Evolutionary conservation across 2,888 invertebrate genomes (phyloP).

Genomic region (Blastobasis lacticolella): DNA sequence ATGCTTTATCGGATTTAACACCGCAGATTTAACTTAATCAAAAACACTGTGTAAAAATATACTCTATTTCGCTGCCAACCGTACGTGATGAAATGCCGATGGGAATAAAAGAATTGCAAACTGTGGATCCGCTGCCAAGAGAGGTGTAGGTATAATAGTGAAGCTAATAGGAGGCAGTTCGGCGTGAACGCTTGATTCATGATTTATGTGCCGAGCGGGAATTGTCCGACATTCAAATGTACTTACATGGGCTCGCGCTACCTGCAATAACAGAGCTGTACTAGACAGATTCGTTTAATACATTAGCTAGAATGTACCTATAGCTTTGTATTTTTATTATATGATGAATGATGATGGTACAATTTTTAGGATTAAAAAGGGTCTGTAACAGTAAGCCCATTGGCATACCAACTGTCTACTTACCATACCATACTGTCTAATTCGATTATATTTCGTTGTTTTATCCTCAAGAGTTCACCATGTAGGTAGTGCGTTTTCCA

Average conservation of each 20-base stretch:
- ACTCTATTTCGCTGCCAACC: conserved; percentile 15
- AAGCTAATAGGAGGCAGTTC: conserved; percentile 24
- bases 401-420: too few relatives aligned
- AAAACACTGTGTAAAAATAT: conserved; percentile 5
- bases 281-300: conserved; percentile 1
- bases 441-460: too few relatives aligned
- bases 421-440: too few relatives aligned
- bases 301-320: not conserved
- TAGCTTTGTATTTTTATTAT: not conserved
- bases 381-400: too few relatives aligned
- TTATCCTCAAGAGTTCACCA: too few relatives aligned
- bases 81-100: conserved; percentile 16
- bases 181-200: conserved; percentile 22
- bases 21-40: too few relatives aligned
- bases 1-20: too few relatives aligned
- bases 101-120: conserved; percentile 14
- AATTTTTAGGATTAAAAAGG: too few relatives aligned
- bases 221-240: conserved; percentile 27
- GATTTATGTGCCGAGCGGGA: conserved; percentile 28
- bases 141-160: conserved; percentile 19
- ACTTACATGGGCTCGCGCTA: conserved; percentile 10
- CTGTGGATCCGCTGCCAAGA: conserved; percentile 19
- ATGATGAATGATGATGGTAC: too few relatives aligned
- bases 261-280: not conserved
- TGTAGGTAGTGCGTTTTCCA: too few relatives aligned